Evolutionary conservation across 2,888 invertebrate genomes (phyloP), one percentile per base, ranked within the genome.

Genomic region (Diaprepes abbreviatus): DNA sequence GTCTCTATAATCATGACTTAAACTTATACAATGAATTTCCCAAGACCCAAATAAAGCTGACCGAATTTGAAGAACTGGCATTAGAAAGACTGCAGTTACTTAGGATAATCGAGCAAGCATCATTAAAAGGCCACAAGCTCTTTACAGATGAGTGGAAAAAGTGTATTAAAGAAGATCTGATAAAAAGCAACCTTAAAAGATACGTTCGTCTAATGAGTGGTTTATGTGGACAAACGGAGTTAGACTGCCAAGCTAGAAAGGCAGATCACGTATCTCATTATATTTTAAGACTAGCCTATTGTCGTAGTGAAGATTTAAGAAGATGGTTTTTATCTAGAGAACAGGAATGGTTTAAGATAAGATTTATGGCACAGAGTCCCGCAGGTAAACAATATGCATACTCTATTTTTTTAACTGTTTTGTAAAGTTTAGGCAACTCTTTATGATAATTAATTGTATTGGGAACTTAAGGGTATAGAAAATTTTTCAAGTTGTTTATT

Each of bases 211-310:
- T 93, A 16, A 86, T 92, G 72, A 63, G 84, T 85, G 59, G 87
- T 85, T 67, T 66, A 24, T 57, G 71, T 36, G 87, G 40, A 5
- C 86, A 87, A 38, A 85, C 85, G 10, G 91, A 91, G 71, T 79
- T 84, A 1, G 91, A 92, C 78, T 81, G 90, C 43, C 89, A 91
- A 79, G 89, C 89, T 0, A 87, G 94, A 63, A 88, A 89, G 19
- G 89, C 89, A 71, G 98, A 99, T 84, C 92, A 94, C 78, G 89
- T 97, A 57, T 95, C 98, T 0, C 98, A 99, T 83, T 98, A 93
- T 82, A 94, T 98, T 76, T 86, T 98, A 2, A 88, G 97, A 64
- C 84, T 99, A 66, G 96, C 96, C 0, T 98, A 95, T 83, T 97
- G 96, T 80, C 89, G 93, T 78, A 91, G 92, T 17, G 93, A 94